Evolutionary conservation across 1,140 invertebrate genomes (phyloP), one percentile per base, ranked within the genome.

Genomic region (Vollenhovia emeryi): DNA sequence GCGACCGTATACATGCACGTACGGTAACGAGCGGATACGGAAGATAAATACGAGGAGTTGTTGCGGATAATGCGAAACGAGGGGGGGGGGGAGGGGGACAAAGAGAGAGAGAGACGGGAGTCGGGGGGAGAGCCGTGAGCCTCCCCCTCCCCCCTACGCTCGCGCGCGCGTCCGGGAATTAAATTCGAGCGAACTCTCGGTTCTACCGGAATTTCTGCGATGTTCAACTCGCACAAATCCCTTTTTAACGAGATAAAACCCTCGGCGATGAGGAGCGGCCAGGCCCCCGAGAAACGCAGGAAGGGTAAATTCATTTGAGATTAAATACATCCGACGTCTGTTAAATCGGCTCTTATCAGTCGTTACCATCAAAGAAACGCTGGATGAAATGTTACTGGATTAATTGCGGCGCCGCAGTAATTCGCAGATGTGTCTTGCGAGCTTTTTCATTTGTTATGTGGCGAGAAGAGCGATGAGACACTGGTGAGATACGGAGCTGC

Each of bases 191-290:
- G 73, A 88, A 89, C 74, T 88, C 83, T 80, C 83, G 45, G 86
- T 55, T 87, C 69, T 59, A 48, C 64, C 50, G 71, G 86, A 85
- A 85, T 85, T 85, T 68, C 75, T 76, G n/a, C 66, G 87, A 89
- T 88, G 76, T 80, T 89, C 84, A 71, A 84, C 71, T 84, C 68
- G 68, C 48, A 59, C 75, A 88, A 86, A 88, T 89, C 87, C 87
- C 75, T 80, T 88, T 89, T 88, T 89, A 89, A 89, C 84, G 87
- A 88, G 87, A 88, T 87, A 87, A 88, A 88, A 85, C 71, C 73
- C 59, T 68, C 59, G 59, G 55, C 50, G 82, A 84, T 76, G 71
- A 74, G 55, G 57, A 57, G 86, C 11, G 21, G 80, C 36, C 36
- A 57, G 50, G 52, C 71, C 48, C 43, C 9, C 24, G 66, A 71